Base-by-base conservation (phyloP, 2,113 vertebrate species). In the Bostrychus sinensis region DNA sequence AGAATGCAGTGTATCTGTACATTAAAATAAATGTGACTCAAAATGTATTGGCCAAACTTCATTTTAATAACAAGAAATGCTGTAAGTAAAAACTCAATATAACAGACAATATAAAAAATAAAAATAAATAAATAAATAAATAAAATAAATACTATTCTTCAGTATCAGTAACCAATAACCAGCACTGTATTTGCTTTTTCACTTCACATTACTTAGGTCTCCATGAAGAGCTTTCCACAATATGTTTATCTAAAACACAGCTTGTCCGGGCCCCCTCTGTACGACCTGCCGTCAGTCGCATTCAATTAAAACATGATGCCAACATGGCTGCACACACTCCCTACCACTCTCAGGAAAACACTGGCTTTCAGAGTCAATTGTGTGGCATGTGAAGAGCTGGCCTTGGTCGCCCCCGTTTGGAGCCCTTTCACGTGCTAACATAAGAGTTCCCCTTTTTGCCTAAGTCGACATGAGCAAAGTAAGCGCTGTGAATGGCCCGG, bases 341-440 rank as follows among this genome's bases (percentile, higher is more conserved):
- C 56, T 69, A 66, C 62, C 16, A 71, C 63, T 81, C 62, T 62
- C 53, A 38, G 41, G 64, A 62, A 74, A 58, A 86, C 62, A 19
- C 3, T 17, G 25, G 59, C 80, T 86, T 85, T 86, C 72, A 88
- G 77, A 79, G 75, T 82, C 69, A 78, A 55, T 75, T 79, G 75
- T 69, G 71, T 67, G 62, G 62, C 5, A 78, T 72, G 65, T 83
- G 74, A 88, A 81, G 80, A 77, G 83, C 71, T 55, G 54, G 61
- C 77, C 74, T 86, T 77, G 56, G 51, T 80, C 62, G 43, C 84
- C 73, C 67, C 55, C 23, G 70, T 87, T 75, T 84, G 67, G 61
- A 89, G 82, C 69, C 77, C 70, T 85, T 89, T 89, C 76, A 81
- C 72, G 67, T 73, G 78, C 77, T 66, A 55, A 70, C 78, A 82